phyloP scores from a whole-genome alignment of 1,140 invertebrate species.

The Lordiphosa mommai region DNA sequence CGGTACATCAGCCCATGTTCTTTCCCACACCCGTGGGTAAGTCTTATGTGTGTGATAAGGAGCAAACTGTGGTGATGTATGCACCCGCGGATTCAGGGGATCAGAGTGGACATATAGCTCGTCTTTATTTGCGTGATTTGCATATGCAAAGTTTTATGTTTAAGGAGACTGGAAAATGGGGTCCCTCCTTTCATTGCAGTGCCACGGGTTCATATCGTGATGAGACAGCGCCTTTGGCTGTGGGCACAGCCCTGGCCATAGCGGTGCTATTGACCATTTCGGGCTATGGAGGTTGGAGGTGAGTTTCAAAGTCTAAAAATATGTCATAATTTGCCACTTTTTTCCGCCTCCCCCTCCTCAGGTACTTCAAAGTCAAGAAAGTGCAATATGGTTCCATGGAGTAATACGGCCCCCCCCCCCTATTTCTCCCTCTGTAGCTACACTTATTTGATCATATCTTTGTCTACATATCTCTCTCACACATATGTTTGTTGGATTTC shows the following conservation, averaged over 20 bases:
- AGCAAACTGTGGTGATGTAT: slow-evolving; percentile 80
- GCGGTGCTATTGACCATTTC: slow-evolving; percentile 89
- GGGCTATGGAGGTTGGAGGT: slow-evolving; percentile 87
- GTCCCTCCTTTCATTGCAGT: slow-evolving; percentile 82
- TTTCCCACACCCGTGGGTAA: slow-evolving; percentile 92
- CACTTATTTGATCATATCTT: slow-evolving; percentile 43
- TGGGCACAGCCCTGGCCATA: slow-evolving; percentile 91
- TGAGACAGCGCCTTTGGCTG: slow-evolving; percentile 92
- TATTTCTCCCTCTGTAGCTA: slow-evolving; percentile 26
- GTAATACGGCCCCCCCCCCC: slow-evolving; percentile 80
- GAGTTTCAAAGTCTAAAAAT: slow-evolving; percentile 2
- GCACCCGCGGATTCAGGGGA: slow-evolving; percentile 75
- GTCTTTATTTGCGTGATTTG: slow-evolving; percentile 82
- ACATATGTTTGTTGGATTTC: slow-evolving; percentile 42
- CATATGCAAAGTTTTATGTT: slow-evolving; percentile 83
- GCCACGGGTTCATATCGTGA: slow-evolving; percentile 82
- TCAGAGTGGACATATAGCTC: slow-evolving; percentile 80
- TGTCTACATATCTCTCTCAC: slow-evolving; percentile 45
- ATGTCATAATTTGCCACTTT: background rate
- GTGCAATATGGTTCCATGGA: slow-evolving; percentile 96
- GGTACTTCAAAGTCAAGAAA: slow-evolving; percentile 93
- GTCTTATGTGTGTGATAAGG: slow-evolving; percentile 87
- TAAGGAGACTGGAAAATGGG: slow-evolving; percentile 82
- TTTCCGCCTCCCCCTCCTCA: slow-evolving; percentile 80
- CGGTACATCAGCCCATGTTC: slow-evolving; percentile 82